Base-by-base conservation (phyloP, 2,888 invertebrate genomes). In the Cactoblastis cactorum region DNA sequence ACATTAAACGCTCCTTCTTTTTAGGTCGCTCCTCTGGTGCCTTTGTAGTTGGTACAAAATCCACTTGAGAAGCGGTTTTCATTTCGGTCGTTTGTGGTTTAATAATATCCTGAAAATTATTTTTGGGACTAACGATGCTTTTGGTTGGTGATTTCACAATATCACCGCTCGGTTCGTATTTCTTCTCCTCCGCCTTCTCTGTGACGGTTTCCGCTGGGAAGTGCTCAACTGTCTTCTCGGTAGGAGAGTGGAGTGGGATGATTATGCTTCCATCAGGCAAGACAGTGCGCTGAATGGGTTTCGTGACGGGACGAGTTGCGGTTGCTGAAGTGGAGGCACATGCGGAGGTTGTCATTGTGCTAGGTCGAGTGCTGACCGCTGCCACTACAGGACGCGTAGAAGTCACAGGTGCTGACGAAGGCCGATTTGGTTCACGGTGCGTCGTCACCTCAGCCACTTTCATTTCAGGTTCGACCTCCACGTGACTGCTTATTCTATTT, bases 241-340 rank as follows among this genome's bases (percentile, higher is more conserved):
- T 89, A 0, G 90, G 90, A 0, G 90, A 90, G 52, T 79, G 88
- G 24, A 90, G 75, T 1, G 92, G 91, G 61, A 92, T 85, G 41
- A 91, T 83, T 51, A 92, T 91, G 61, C 91, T 92, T 3, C 92
- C 92, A 59, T 92, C 92, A 6, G 92, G 84, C 12, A 90, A 68
- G 11, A 88, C 83, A 1, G 86, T 87, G 37, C 88, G 74, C 14
- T 72, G 74, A 2, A 69, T 65, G 1, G 81, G 82, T 53, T 79
- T 77, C 3, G 66, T 50, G 9, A 90, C 79, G 17, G 89, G 80
- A 5, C 65, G 62, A 2, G 62, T 56, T 8, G 58, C 48, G 1
- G 38, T 38, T 38, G 38, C 3, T 19, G 38, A 19, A 1, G 38
- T 4, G 5, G 19, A 4, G 12, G 41, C 11, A 52, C 66, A 50